These are phyloP conservation scores for Brachionus plicatilis DNA, from an alignment of 1,140 invertebrate genomes.

Conservation along the genomic window DNA sequence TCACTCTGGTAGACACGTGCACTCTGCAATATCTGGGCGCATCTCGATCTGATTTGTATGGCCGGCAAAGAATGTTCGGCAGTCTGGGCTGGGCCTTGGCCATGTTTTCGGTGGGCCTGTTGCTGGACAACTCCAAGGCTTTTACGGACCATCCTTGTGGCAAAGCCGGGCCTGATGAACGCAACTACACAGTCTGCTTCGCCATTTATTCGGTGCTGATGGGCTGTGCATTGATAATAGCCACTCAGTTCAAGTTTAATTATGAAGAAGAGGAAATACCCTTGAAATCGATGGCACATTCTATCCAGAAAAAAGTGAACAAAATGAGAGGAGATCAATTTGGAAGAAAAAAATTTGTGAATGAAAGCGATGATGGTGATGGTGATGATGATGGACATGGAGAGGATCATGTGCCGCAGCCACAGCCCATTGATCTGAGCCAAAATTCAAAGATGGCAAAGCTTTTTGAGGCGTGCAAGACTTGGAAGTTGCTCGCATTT, in stretches of 20 bases:
- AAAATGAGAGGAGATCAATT: constrained; percentile 45
- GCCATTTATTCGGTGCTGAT: constrained; percentile 93
- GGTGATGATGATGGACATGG: not conserved
- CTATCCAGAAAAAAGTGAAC: constrained; percentile 44
- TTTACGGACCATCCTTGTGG: constrained; percentile 77
- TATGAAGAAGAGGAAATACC: constrained; percentile 44
- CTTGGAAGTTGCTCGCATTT: constrained; percentile 58
- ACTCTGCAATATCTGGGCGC: constrained; percentile 84
- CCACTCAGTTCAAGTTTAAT: constrained; percentile 68
- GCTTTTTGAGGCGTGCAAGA: not conserved
- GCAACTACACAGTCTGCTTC: constrained; percentile 98
- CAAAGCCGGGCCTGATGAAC: constrained; percentile 63
- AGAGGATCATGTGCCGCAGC: not conserved
- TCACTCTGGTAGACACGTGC: constrained; percentile 72
- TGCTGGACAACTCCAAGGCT: constrained; percentile 87
- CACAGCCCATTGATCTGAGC: not conserved
- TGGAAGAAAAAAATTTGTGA: not conserved
- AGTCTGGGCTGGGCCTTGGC: constrained; percentile 93
- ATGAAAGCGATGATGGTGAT: not conserved
- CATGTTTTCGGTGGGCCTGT: constrained; percentile 92
- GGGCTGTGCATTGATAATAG: constrained; percentile 84
- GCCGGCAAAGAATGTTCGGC: constrained; percentile 95
- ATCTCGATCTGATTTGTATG: constrained; percentile 75
- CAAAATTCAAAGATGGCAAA: not conserved
- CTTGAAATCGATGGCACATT: constrained; percentile 44